Base-by-base conservation (phyloP, 2,888 invertebrate genomes). In the Polyommatus iphigenia region DNA sequence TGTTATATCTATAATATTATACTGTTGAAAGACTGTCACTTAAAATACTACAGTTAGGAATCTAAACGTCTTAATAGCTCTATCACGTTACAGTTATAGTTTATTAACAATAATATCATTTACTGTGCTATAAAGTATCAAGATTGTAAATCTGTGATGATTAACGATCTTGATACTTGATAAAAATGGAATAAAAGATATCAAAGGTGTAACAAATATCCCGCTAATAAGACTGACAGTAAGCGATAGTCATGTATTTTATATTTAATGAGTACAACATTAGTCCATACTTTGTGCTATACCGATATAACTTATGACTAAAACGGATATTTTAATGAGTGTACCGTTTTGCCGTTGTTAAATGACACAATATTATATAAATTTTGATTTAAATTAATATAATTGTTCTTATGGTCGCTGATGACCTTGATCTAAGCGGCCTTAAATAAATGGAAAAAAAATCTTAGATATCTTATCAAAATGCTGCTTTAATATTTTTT, bases 171-270 rank as follows among this genome's bases (percentile, higher is more conserved):
- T 46, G 29, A 71, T 46, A 29, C 50, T 50, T 24, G 41, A 50
- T 71, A 71, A 71, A 71, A 77, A 71, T 71, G 54, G 10, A 78
- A 78, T 78, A 75, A 76, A 76, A 78, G 46, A 71, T 50, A 76
- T 72, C 71, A 62, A 71, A 76, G 54, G 79, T 29, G 77, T 50
- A 24, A 71, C 29, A 18, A 24, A 36, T 46, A n/a, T n/a, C 57
- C 8, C n/a, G 7, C 77, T 71, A 71, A 77, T n/a, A 41, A 71
- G 76, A 77, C 76, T 77, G 76, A 79, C 79, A 78, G 67, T 78
- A 18, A 18, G 54, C 54, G 54, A 54, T 59, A 59, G 7, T 59
- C 59, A 20, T 59, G 59, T 59, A 59, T 59, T 59, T 59, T n/a
- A 20, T 20, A 59, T 18, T 15, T n/a, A 59, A 59, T 20, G n/a